Percentiles rank a stretch among this genome's conserved stretches.
Evolutionary conservation across 2,888 invertebrate genomes (phyloP).

Genomic region (Trilocha varians): DNA sequence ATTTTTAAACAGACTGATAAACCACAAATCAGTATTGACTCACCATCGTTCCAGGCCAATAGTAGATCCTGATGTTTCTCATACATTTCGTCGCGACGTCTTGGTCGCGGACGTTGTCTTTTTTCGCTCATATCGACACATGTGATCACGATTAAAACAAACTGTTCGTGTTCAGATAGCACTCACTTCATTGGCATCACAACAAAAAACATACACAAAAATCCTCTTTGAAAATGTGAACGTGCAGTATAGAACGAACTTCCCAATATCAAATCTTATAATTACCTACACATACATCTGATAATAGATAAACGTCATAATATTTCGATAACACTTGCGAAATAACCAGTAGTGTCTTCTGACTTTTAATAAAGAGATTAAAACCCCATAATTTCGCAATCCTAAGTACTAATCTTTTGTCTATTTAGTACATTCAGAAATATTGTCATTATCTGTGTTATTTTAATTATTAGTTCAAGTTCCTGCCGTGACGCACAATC

Average conservation of each 20-base stretch:
- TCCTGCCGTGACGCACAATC: neutral
- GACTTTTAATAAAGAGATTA: conserved; percentile 18
- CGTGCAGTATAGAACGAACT: conserved; percentile 49
- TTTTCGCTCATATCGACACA: conserved; percentile 43
- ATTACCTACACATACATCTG: conserved; percentile 53
- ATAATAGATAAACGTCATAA: conserved; percentile 48
- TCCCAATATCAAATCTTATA: conserved; percentile 42
- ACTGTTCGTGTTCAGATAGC: neutral
- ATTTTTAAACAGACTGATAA: neutral
- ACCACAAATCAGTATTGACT: conserved; percentile 18
- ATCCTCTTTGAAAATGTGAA: conserved; percentile 37
- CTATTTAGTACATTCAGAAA: neutral
- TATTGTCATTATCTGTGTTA: neutral
- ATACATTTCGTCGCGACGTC: conserved; percentile 51
- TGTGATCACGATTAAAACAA: conserved; percentile 4
- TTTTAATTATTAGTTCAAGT: neutral
- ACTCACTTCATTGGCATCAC: conserved; percentile 34
- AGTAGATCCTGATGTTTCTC: conserved; percentile 58
- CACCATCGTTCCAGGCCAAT: conserved; percentile 60
- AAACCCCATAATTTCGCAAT: neutral
- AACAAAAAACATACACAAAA: conserved; percentile 25
- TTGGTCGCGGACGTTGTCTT: conserved; percentile 46
- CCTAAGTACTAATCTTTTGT: neutral
- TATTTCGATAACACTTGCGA: conserved; percentile 41
- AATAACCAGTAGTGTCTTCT: conserved; percentile 22